phyloP scores from a whole-genome alignment of 2,113 vertebrate genomes.

The Notothenia rossii region DNA sequence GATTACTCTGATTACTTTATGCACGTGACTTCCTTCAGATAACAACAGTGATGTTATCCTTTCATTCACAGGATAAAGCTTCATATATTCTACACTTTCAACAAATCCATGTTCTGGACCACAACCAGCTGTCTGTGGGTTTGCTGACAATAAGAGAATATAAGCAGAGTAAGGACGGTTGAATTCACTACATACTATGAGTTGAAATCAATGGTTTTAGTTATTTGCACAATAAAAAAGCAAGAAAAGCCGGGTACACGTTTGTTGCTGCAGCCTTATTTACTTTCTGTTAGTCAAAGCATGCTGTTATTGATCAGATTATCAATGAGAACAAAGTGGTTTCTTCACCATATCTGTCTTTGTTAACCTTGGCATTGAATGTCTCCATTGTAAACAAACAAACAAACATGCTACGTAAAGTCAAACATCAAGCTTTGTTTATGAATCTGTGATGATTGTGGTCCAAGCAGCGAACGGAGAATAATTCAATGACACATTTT shows the following conservation, averaged over 20 bases:
- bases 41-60: background rate
- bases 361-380: constrained; percentile 47
- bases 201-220: background rate
- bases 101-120: background rate
- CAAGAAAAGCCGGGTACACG: background rate
- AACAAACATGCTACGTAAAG: constrained; percentile 1
- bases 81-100: background rate
- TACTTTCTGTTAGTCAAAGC: background rate
- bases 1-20: constrained; percentile 24
- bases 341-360: constrained; percentile 13
- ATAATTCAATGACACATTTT: constrained; percentile 18
- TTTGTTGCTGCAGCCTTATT: constrained; percentile 38
- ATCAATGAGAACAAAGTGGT: background rate
- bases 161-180: background rate
- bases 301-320: constrained; percentile 7
- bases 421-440: constrained; percentile 15
- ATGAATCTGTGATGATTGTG: constrained; percentile 9
- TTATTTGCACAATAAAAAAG: background rate
- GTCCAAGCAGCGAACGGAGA: constrained; percentile 30
- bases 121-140: background rate
- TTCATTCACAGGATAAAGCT: background rate
- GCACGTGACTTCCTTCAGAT: background rate
- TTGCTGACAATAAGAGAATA: background rate
- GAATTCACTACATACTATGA: background rate
- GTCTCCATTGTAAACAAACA: constrained; percentile 30